phyloP scores from a whole-genome alignment of 2,113 vertebrate genomes.

The Siniperca chuatsi region DNA sequence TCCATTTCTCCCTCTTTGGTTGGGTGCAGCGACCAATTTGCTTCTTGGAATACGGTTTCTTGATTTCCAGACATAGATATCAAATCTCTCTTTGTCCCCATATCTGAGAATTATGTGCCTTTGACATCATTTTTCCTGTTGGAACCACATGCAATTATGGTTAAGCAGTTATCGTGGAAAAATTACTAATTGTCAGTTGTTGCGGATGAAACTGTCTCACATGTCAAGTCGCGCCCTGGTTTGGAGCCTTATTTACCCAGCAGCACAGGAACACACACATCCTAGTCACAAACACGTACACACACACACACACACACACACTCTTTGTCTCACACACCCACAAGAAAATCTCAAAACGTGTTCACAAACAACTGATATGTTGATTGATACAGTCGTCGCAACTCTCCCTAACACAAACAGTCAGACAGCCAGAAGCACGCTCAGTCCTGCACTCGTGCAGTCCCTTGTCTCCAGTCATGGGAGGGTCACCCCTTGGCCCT shows the following conservation, averaged over 20 bases:
- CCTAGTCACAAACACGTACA: constrained; percentile 39
- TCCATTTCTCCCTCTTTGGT: constrained; percentile 25
- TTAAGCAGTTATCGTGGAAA: constrained; percentile 67
- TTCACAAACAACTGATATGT: constrained; percentile 65
- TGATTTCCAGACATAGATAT: constrained; percentile 41
- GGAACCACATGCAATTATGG: constrained; percentile 71
- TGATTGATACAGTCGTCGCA: constrained; percentile 68
- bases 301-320: constrained; percentile 15
- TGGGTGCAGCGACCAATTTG: constrained; percentile 27
- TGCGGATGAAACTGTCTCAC: constrained; percentile 62
- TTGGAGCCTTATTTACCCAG: constrained; percentile 42
- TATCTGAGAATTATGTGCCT: constrained; percentile 48
- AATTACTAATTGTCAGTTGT: constrained; percentile 68
- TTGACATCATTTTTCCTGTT: constrained; percentile 58
- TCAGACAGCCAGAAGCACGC: constrained; percentile 40
- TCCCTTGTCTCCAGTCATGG: constrained; percentile 67
- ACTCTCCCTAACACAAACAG: constrained; percentile 74
- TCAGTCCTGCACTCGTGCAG: constrained; percentile 58
- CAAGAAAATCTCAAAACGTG: constrained; percentile 25
- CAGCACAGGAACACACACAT: constrained; percentile 55
- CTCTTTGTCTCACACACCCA: neutral
- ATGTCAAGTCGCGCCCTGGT: constrained; percentile 56
- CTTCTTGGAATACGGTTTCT: constrained; percentile 27
- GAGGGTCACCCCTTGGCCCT: constrained; percentile 72
- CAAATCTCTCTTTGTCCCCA: constrained; percentile 37